Evolutionary conservation across 2,113 vertebrate species (phyloP).

Genomic region (Notiomystis cincta): DNA sequence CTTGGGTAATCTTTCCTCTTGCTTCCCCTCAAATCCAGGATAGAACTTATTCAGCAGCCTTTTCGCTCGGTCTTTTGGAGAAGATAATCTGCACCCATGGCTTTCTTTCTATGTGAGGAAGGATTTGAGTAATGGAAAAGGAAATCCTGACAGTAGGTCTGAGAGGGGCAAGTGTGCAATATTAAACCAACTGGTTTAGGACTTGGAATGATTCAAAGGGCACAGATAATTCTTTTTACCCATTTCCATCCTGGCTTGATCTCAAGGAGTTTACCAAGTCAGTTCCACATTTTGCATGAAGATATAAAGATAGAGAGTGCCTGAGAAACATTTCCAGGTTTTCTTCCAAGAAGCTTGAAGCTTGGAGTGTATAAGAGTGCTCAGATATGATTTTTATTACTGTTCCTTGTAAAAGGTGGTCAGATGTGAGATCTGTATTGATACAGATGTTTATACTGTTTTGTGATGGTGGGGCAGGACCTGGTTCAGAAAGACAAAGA

Average conservation of each 20-base stretch:
- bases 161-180: neutral
- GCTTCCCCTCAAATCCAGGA: neutral
- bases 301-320: fast-evolving
- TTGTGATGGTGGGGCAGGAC: neutral
- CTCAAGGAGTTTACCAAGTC: neutral
- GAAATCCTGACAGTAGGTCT: neutral
- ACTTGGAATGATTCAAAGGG: neutral
- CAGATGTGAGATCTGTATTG: neutral
- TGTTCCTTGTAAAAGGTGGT: neutral
- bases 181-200: neutral
- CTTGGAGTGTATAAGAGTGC: neutral
- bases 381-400: neutral
- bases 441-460: neutral
- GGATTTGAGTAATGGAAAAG: neutral
- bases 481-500: neutral
- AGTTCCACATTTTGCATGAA: neutral
- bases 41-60: neutral
- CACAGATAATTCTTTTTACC: neutral
- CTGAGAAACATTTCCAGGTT: neutral
- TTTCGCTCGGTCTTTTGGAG: neutral
- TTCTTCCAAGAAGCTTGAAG: neutral
- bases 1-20: neutral
- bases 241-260: neutral
- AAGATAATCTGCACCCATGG: neutral
- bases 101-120: neutral